Evolutionary conservation across 2,113 vertebrate species (phyloP), one percentile per base, ranked within the genome.

Genomic region (Cygnus buccinator): DNA sequence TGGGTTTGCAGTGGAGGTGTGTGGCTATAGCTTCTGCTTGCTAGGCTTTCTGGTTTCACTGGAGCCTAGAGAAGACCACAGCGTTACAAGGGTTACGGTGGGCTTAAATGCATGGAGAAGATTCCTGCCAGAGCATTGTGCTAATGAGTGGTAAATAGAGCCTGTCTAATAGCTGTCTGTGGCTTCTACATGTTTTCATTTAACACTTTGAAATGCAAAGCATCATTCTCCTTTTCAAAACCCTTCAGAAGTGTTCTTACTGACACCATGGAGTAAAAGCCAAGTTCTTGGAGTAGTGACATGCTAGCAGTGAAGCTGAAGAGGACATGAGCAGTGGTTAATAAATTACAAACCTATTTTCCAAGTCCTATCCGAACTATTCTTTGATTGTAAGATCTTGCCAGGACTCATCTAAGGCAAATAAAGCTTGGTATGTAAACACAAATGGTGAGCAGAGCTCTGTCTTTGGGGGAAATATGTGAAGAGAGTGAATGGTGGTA

Each of bases 391-490:
- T 43, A 41, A 39, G 31, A 88, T 57, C 20, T 83, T 76, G 31
- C 35, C 37, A 54, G 41, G 71, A 35, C 11, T 58, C 8, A 0
- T 54, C 82, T 59, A 80, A 93, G 50, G 59, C 37, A 93, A 80
- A 85, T 10, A 79, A 15, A 48, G 10, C 37, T 85, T 72, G 44
- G 62, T 79, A 88, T 83, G 37, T 73, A 70, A 89, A 72, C 11
- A 29, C 2, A n/a, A 81, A 48, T 4, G 11, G 41, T 59, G 41
- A 48, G 41, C 22, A 50, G 31, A 46, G 33, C 33, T 71, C 6
- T 16, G 10, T 18, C 17, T 71, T n/a, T 58, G 61, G 41, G 31
- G 26, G 39, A 62, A 62, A 41, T 4, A 26, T 0, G 0, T 63
- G 41, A 72, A 59, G 31, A 37, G 44, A 52, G 35, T 31, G 37